A percentile compares a stretch with the other conserved stretches of the same genome.
These are phyloP conservation scores for Poecilia gillii DNA, from an alignment of 2,797 vertebrate species.

Conservation along the genomic window DNA sequence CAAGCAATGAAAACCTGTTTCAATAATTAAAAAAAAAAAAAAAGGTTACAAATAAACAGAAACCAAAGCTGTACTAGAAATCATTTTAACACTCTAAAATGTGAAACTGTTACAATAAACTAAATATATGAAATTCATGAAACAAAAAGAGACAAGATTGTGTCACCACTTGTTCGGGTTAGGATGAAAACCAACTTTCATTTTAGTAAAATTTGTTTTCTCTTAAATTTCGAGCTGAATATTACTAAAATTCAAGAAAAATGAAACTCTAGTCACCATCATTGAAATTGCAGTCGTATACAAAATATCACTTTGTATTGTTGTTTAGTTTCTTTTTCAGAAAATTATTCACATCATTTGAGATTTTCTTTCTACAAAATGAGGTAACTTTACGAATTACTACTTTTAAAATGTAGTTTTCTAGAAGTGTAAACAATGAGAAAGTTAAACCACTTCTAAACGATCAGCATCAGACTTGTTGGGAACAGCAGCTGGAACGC, in stretches of 20 bases:
- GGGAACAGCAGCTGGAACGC: background rate
- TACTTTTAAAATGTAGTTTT: background rate
- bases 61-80: background rate
- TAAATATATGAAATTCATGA: background rate
- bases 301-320: background rate
- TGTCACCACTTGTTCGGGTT: background rate
- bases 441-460: background rate
- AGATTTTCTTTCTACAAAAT: background rate
- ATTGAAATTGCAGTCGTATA: background rate
- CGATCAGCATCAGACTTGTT: background rate
- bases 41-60: background rate
- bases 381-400: background rate
- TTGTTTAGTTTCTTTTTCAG: background rate
- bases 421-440: background rate
- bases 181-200: background rate
- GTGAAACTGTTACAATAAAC: background rate
- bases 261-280: background rate
- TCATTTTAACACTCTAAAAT: background rate
- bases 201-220: background rate
- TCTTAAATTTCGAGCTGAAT: background rate
- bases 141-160: background rate
- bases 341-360: background rate
- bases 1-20: background rate
- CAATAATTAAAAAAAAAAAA: background rate
- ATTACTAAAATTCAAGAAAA: background rate